Base-by-base conservation (phyloP, 2,797 vertebrate genomes). In the Chaunax sp. region DNA sequence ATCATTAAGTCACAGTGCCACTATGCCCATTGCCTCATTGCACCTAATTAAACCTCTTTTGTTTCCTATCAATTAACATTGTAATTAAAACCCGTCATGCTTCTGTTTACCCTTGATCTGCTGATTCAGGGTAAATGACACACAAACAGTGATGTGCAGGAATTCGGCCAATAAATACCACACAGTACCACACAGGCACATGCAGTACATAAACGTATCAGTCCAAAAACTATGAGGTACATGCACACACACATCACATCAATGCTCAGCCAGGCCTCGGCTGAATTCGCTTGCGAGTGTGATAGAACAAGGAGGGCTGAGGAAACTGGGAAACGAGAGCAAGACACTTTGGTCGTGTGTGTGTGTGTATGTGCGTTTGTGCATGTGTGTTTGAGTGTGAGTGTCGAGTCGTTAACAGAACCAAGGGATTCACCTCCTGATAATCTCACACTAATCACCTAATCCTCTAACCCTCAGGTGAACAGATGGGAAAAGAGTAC, bases 21-120 rank as follows among this genome's bases (percentile, higher is more conserved):
- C 89, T 94, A 94, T 94, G 95, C 94, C 94, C 93, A 94, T 95
- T 95, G 94, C 93, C 94, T 97, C 95, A 96, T 96, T 96, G 94
- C 94, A 93, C 90, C 94, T 95, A 95, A 96, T 95, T 96, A 96
- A 95, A 94, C 92, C 94, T 92, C 94, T 95, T 96, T 95, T 96
- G 96, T 96, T 95, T 96, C 93, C 94, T 95, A 94, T 95, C 96
- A 97, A 96, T 98, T 98, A 97, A 95, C 94, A 94, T 92, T 94
- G 95, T 95, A 95, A 97, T 96, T 96, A 94, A 96, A 96, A 95
- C 90, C 93, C 92, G 88, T 90, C 73, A 75, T 89, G 92, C 92
- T 89, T 82, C 80, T 93, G 87, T 95, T 93, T 93, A 92, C 87
- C 89, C 77, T 77, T 90, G 93, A 88, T 91, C 82, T 93, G 91